These are phyloP conservation scores for Mesodorylaimus sp. DNA, from an alignment of 2,888 invertebrate genomes.

Conservation along the genomic window DNA sequence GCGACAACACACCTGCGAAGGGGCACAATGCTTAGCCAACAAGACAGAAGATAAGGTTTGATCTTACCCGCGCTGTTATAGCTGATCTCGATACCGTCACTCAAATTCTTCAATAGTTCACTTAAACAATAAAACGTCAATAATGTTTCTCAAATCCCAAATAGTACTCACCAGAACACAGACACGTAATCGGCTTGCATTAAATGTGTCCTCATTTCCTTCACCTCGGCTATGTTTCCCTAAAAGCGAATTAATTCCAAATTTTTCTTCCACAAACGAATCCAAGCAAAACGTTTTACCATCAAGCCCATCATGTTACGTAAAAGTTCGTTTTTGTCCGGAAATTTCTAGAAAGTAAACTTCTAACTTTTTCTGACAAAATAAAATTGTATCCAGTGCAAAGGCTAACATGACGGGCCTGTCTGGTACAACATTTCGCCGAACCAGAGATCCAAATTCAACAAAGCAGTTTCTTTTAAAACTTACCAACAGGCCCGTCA, in stretches of 20 bases:
- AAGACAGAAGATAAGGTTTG: conserved; percentile 28
- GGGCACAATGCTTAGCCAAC: too few relatives aligned
- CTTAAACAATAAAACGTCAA: conserved; percentile 33
- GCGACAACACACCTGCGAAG: conserved; percentile 57
- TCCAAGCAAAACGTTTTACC: conserved; percentile 13
- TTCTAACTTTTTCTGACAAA: neutral
- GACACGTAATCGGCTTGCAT: conserved; percentile 65
- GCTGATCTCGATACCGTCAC: conserved; percentile 78
- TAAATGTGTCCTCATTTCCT: conserved; percentile 54
- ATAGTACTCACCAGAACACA: conserved; percentile 45
- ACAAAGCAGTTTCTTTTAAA: neutral
- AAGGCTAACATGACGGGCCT: neutral
- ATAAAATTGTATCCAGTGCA: neutral
- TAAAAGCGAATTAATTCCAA: conserved; percentile 36
- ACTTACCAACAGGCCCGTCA: conserved; percentile 58
- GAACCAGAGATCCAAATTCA: too few relatives aligned
- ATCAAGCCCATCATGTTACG: conserved; percentile 87
- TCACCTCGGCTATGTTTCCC: conserved; percentile 89
- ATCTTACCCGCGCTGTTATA: conserved; percentile 25
- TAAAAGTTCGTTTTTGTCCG: conserved; percentile 66
- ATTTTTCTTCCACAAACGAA: neutral
- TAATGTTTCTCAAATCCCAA: neutral
- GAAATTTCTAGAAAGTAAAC: conserved; percentile 48
- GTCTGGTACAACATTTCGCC: too few relatives aligned
- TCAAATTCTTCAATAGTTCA: conserved; percentile 57